These are phyloP conservation scores for Hyposoter dolosus DNA, from an alignment of 2,888 invertebrate species.

Conservation along the genomic window DNA sequence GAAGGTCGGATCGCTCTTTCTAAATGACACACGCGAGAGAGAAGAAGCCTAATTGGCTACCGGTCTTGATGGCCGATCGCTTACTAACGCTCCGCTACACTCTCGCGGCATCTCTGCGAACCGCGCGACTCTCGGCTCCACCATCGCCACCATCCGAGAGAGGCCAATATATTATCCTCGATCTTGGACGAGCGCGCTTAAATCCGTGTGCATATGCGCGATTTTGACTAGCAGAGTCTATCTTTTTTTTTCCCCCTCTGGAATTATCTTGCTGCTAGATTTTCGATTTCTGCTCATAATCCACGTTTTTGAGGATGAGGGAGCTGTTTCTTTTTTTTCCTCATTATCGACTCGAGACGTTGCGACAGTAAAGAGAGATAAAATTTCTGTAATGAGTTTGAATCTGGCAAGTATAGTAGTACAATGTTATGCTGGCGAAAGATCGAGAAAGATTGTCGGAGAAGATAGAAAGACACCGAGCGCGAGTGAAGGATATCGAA, in stretches of 20 bases:
- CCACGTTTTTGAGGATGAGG: neutral
- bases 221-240: too few species aligned
- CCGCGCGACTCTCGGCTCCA: slow-evolving; percentile 18
- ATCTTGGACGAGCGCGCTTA: slow-evolving; percentile 31
- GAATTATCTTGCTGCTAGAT: too few species aligned
- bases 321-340: neutral
- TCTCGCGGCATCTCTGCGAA: slow-evolving; percentile 45
- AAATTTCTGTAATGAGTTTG: slow-evolving; percentile 18
- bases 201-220: neutral
- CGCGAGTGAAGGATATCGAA: slow-evolving; percentile 56
- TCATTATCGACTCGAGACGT: neutral
- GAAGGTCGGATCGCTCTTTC: slow-evolving; percentile 68
- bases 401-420: slow-evolving; percentile 25
- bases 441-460: slow-evolving; percentile 2
- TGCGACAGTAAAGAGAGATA: neutral
- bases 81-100: slow-evolving; percentile 63
- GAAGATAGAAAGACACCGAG: slow-evolving; percentile 10
- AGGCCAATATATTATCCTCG: slow-evolving; percentile 62
- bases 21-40: slow-evolving; percentile 68
- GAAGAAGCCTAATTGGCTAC: slow-evolving; percentile 69
- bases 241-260: too few species aligned
- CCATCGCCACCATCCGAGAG: neutral
- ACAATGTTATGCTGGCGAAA: slow-evolving; percentile 20
- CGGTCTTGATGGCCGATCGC: slow-evolving; percentile 70
- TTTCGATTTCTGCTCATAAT: neutral